Evolutionary conservation across 2,113 vertebrate species (phyloP), one percentile per base, ranked within the genome.

Genomic region (Chrysemys picta): DNA sequence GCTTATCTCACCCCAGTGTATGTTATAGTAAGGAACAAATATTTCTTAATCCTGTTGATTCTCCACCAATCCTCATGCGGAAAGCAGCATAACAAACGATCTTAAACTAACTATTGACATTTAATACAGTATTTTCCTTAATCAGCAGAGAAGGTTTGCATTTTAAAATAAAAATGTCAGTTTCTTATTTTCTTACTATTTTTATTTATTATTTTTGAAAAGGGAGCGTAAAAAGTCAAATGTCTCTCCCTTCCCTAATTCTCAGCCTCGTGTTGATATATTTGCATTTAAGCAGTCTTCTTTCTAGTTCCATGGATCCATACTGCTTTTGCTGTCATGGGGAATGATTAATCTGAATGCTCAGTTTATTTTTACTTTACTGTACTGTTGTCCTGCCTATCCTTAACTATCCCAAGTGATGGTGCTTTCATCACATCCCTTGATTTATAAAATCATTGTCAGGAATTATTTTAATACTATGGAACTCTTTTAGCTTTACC

Each of bases 1-100:
- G 72, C 85, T 95, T 95, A 96, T 79, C 24, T 85, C 78, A 75
- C 89, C 89, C 80, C 54, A 72, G 35, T 86, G 80, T 22, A 81
- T 11, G 53, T 88, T 75, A 1, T 1, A 2, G 25, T 76, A 62
- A 86, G 93, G 92, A 96, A 95, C 35, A 57, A 4, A 79, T 52
- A 2, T 10, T 13, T 96, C 49, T 91, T 87, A 59, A 47, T 91
- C n/a, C 10, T 82, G 24, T 35, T 84, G 16, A 25, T 91, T 96
- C 13, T 93, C 11, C 35, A 76, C 31, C 29, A 29, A 50, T 57
- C 42, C n/a, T 11, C 82, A 52, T 45, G 10, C 45, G 57, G 22
- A 14, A 92, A 3, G 8, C 56, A 95, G 80, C 31, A 35, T 6
- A 65, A 52, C 88, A 86, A 47, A 4, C 6, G 35, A 17, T 47